Conservation (phyloP, 2,113 vertebrate species). For the Microcebus jonahi region DNA sequence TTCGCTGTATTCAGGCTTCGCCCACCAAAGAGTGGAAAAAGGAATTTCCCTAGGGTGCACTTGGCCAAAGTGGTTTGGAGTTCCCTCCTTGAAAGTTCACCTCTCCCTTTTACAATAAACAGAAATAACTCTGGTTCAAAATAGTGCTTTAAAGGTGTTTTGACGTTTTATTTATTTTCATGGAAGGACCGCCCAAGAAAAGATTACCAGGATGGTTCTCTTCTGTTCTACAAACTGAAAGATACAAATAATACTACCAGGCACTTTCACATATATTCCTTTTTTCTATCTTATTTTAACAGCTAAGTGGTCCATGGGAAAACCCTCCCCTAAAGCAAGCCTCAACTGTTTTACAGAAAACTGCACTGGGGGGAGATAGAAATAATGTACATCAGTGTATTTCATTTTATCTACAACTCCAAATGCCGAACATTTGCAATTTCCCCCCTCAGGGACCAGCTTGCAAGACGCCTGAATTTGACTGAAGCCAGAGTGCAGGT, state of each 20-base stretch:
- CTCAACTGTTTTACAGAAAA: not conserved
- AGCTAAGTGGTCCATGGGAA: not conserved
- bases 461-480: constrained; percentile 63
- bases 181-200: not conserved
- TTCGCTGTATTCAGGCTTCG: not conserved
- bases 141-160: not conserved
- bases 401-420: constrained; percentile 26
- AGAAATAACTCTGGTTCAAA: not conserved
- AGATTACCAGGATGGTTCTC: constrained; percentile 12
- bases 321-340: not conserved
- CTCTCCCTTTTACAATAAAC: not conserved
- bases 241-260: not conserved
- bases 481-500: constrained; percentile 61
- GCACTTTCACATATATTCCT: not conserved
- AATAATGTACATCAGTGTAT: not conserved
- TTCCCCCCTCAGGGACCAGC: constrained; percentile 10
- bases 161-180: constrained; percentile 25
- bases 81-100: not conserved
- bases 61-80: not conserved
- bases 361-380: not conserved
- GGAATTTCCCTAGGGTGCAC: not conserved
- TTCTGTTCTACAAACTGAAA: not conserved
- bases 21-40: not conserved
- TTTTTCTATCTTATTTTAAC: constrained; percentile 22
- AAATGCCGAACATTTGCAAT: constrained; percentile 52